phyloP scores from a whole-genome alignment of 2,797 vertebrate species.

The Sebastes oblongus region DNA sequence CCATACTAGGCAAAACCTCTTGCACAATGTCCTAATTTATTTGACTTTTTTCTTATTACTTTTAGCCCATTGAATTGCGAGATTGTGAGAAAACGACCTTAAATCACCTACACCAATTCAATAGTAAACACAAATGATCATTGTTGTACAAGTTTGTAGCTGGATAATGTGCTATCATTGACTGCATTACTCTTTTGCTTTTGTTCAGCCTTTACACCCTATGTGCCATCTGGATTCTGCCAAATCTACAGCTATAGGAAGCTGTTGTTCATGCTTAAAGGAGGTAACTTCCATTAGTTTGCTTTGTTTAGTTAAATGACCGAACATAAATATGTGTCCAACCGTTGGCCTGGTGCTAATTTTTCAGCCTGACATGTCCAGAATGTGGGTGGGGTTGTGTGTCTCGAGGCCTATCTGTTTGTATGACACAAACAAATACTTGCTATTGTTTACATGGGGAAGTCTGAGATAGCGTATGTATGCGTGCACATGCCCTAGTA shows the following conservation, averaged over 20 bases:
- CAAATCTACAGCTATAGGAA: not conserved
- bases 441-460: not conserved
- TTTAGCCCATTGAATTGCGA: not conserved
- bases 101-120: not conserved
- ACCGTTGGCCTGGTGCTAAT: conserved; percentile 20
- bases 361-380: conserved; percentile 24
- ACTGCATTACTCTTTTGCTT: not conserved
- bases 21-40: not conserved
- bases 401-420: not conserved
- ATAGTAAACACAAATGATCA: not conserved
- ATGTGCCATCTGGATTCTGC: not conserved
- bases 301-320: conserved; percentile 31
- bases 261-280: not conserved
- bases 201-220: not conserved
- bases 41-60: not conserved
- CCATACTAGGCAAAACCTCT: not conserved
- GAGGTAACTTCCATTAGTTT: conserved; percentile 6
- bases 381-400: not conserved
- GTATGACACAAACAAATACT: not conserved
- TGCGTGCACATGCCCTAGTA: conserved; percentile 38
- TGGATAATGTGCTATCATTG: not conserved
- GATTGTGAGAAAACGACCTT: not conserved
- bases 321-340: not conserved
- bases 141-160: not conserved
- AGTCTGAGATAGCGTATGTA: not conserved